Evolutionary conservation across 2,797 vertebrate species (phyloP).

Genomic region (Vipera latastei): DNA sequence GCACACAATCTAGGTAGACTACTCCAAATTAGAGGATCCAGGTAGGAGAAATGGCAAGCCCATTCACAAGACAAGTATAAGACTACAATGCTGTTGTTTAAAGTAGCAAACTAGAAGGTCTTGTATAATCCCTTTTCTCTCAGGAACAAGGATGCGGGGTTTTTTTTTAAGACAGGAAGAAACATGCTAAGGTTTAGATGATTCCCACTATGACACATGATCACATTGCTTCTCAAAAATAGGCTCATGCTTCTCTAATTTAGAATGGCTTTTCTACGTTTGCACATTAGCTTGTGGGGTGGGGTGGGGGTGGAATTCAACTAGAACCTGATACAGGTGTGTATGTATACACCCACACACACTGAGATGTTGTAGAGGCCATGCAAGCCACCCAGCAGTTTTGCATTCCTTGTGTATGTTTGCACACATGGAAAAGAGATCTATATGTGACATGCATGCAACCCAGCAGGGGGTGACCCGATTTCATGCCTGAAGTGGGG

Average conservation of each 20-base stretch:
- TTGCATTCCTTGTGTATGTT: neutral
- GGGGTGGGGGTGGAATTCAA: neutral
- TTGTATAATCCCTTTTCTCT: neutral
- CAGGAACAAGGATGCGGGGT: accelerated
- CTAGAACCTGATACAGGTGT: neutral
- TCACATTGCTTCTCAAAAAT: neutral
- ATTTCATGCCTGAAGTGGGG: neutral
- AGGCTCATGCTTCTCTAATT: neutral
- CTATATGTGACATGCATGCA: neutral
- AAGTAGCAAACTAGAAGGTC: neutral
- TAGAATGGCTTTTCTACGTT: neutral
- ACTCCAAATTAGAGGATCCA: neutral
- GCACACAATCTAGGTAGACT: neutral
- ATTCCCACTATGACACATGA: neutral
- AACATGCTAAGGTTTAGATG: neutral
- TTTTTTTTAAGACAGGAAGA: neutral
- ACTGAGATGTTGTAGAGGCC: neutral
- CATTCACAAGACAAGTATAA: neutral
- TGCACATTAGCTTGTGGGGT: neutral
- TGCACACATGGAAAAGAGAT: neutral
- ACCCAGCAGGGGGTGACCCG: neutral
- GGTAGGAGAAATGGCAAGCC: neutral
- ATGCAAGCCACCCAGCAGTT: neutral
- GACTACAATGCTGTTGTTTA: neutral
- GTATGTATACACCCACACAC: neutral